Evolutionary conservation across 2,888 invertebrate species (phyloP).

Genomic region (Synanthedon tipuliformis): DNA sequence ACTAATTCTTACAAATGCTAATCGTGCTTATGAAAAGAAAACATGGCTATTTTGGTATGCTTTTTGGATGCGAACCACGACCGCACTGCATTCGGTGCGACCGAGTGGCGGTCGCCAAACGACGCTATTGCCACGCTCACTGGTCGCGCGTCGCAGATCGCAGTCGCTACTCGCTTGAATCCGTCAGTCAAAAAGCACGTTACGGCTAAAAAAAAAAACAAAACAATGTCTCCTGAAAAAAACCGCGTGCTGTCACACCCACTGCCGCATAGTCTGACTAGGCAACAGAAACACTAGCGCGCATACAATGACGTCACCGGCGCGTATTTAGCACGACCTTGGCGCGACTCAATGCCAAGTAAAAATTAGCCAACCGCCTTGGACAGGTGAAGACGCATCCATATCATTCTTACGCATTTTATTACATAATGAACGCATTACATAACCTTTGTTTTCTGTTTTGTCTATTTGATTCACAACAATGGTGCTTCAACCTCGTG

Average conservation of each 20-base stretch:
- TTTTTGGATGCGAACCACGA: too few relatives aligned
- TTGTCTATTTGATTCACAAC: too few relatives aligned
- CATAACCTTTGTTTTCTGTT: not conserved
- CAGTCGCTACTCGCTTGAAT: too few relatives aligned
- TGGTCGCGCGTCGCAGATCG: too few relatives aligned
- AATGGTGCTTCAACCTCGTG: not conserved
- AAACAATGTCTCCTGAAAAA: not conserved
- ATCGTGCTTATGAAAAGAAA: too few relatives aligned
- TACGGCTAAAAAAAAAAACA: not conserved
- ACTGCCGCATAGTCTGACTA: conserved; percentile 10
- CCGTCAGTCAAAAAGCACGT: too few relatives aligned
- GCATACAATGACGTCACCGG: conserved; percentile 43
- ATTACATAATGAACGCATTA: not conserved
- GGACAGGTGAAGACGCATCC: conserved; percentile 24
- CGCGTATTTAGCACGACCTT: conserved; percentile 51
- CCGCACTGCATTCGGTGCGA: not conserved
- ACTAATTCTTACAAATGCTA: too few relatives aligned
- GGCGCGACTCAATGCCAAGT: conserved; percentile 56
- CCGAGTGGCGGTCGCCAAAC: not conserved
- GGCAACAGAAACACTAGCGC: conserved; percentile 14
- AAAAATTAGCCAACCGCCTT: conserved; percentile 35
- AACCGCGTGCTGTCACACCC: conserved; percentile 24
- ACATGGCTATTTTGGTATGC: too few relatives aligned
- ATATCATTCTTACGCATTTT: conserved; percentile 23
- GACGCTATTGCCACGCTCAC: not conserved